phyloP scores from a whole-genome alignment of 2,113 vertebrate genomes.

The Macheiramphus alcinus region DNA sequence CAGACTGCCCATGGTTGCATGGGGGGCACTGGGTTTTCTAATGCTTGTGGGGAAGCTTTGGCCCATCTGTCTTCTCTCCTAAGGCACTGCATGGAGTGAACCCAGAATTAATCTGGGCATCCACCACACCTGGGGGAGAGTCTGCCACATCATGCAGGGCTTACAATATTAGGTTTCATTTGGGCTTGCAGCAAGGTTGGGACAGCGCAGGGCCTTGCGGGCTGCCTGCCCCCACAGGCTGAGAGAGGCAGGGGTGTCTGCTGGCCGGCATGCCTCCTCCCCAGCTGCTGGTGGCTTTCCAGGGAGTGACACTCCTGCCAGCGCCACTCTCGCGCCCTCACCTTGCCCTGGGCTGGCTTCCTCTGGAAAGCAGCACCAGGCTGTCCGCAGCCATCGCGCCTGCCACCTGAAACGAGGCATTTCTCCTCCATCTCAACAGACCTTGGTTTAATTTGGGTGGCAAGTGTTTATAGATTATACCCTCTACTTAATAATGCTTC shows the following conservation, averaged over 20 bases:
- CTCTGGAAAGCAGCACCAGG: not conserved
- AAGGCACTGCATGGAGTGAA: accelerated
- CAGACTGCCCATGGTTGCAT: accelerated
- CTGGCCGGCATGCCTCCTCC: not conserved
- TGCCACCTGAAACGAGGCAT: not conserved
- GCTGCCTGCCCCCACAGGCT: not conserved
- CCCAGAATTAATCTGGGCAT: not conserved
- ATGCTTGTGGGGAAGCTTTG: not conserved
- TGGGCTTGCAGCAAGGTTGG: not conserved
- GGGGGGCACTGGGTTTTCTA: not conserved
- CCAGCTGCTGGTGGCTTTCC: not conserved
- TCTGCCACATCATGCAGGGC: not conserved
- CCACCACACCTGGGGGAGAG: accelerated
- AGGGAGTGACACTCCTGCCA: not conserved
- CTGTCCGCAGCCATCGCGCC: accelerated
- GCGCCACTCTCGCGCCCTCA: not conserved
- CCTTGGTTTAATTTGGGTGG: not conserved
- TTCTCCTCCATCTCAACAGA: not conserved
- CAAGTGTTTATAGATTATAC: not conserved
- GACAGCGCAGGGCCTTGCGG: not conserved
- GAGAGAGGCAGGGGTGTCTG: not conserved
- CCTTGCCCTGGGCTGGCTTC: not conserved
- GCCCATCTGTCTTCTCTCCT: not conserved
- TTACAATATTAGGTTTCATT: not conserved
- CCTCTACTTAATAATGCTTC: not conserved